Base-by-base conservation (phyloP, 2,888 invertebrate genomes). In the Phytoseiulus persimilis region DNA sequence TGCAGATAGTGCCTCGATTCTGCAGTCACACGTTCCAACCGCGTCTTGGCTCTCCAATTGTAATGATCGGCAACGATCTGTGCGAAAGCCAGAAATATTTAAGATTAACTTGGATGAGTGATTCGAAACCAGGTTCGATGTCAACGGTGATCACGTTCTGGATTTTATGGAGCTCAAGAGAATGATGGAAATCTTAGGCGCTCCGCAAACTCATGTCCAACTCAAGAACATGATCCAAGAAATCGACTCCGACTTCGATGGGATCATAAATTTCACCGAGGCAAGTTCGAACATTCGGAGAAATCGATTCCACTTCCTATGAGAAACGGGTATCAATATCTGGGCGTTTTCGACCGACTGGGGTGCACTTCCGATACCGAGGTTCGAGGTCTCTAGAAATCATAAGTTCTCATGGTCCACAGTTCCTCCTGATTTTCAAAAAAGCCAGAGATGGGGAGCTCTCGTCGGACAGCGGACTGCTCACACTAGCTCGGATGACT, bases 121-220 rank as follows among this genome's bases (percentile, higher is more conserved):
- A 31, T 31, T 83, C 83, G 14, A 32, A 89, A 14, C 84, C 94
- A 98, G 98, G 93, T 98, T 96, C 93, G 98, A 98, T 93, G 95
- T 95, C 91, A 96, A 96, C 83, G 95, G 94, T 91, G 98, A 98
- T 93, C 97, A 96, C 83, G 98, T 94, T 92, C 94, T 98, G 91
- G 97, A 97, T 93, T 93, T 98, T 91, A 95, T 95, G 39, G 98
- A 98, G 93, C 94, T 98, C 91, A 98, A 98, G 93, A 94, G 95
- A 39, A 98, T 98, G 97, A 98, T 98, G 98, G 98, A 98, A 93
- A 95, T 96, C 90, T 93, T 98, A 90, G 97, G 96, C 18, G 97
- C 96, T 0, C 98, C 98, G 28, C 98, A 98, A 93, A 98, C 98
- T 0, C 98, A 98, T 93, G 94, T 98, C 90, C 96, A 96, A 0